A percentile compares a stretch with the other conserved stretches of the same genome.
Evolutionary conservation across 2,113 vertebrate genomes (phyloP).

Genomic region (Hippopotamus amphibius): DNA sequence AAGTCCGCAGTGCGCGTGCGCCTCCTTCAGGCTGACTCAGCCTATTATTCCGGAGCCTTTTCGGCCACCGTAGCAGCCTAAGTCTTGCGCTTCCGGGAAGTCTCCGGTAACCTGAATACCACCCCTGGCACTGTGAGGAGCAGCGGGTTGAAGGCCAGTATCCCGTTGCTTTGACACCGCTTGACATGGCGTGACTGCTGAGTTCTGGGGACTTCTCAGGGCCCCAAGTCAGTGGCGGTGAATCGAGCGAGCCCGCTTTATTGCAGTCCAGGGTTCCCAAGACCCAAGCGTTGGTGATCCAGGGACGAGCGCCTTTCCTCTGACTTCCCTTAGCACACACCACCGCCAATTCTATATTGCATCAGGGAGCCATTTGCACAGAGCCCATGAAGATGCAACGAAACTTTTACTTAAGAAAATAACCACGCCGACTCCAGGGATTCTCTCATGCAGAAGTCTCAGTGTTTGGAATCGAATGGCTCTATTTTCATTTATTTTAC

Average conservation of each 20-base stretch:
- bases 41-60: rapidly evolving
- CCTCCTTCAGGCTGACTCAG: rapidly evolving
- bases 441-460: neutral
- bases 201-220: too few relatives aligned
- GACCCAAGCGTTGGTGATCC: neutral
- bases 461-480: neutral
- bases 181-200: rapidly evolving
- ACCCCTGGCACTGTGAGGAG: rapidly evolving
- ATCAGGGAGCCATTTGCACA: neutral
- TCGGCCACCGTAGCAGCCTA: neutral
- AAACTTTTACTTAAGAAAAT: neutral
- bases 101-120: rapidly evolving
- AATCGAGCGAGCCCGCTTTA: neutral
- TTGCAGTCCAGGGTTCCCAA: neutral
- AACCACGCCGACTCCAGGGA: neutral
- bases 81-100: neutral
- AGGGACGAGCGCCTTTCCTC: neutral
- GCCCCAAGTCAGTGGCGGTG: too few relatives aligned
- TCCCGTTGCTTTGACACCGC: rapidly evolving
- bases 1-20: neutral
- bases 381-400: neutral
- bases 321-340: rapidly evolving
- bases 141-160: rapidly evolving
- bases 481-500: neutral
- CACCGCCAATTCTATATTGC: too few relatives aligned